These are phyloP conservation scores for Neotoma lepida DNA, from an alignment of 2,113 vertebrate genomes.

Conservation along the genomic window DNA sequence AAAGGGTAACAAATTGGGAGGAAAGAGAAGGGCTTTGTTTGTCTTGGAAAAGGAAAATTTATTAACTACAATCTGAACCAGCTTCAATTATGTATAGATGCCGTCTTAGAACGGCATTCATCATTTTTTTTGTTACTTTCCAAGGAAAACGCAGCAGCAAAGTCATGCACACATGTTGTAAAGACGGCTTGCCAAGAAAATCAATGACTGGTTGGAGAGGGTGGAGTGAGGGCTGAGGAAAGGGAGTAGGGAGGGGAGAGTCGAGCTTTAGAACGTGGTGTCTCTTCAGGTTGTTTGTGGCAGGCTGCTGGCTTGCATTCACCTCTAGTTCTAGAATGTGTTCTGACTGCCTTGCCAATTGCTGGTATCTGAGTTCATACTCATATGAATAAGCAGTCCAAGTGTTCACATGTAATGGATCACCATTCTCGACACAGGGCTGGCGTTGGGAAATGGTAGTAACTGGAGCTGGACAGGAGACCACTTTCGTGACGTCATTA, in stretches of 20 bases:
- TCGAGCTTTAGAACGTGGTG: background rate
- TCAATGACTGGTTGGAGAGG: background rate
- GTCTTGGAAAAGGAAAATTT: constrained; percentile 24
- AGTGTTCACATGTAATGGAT: background rate
- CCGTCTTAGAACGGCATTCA: background rate
- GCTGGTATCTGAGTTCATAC: constrained; percentile 13
- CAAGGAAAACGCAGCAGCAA: background rate
- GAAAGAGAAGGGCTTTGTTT: background rate
- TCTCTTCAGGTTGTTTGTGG: constrained; percentile 36
- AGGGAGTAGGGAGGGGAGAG: background rate
- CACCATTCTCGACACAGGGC: background rate
- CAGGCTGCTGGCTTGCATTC: background rate
- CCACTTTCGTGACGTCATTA: background rate
- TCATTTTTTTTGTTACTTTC: constrained; percentile 28
- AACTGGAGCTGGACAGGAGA: background rate
- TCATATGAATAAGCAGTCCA: background rate
- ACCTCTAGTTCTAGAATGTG: background rate
- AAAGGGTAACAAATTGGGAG: background rate
- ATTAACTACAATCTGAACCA: constrained; percentile 25
- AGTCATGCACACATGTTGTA: constrained; percentile 45
- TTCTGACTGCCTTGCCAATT: constrained; percentile 29
- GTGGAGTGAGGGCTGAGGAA: background rate
- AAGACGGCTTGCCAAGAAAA: constrained; percentile 9
- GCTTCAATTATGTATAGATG: background rate
- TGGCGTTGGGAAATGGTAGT: background rate